These are phyloP conservation scores for Littorina saxatilis DNA, from an alignment of 1,140 invertebrate genomes.

Conservation along the genomic window DNA sequence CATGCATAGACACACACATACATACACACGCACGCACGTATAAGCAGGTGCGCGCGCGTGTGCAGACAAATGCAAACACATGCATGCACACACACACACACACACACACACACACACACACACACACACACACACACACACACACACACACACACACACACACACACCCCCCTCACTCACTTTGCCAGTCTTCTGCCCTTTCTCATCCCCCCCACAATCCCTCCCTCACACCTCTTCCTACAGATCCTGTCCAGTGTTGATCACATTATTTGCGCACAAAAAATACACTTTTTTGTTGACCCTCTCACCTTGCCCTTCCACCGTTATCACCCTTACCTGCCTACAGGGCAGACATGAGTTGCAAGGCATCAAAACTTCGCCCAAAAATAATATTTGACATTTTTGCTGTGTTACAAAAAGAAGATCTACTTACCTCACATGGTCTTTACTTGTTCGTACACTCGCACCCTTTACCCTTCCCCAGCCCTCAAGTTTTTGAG, in stretches of 20 bases:
- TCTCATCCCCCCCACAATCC: too few relatives aligned
- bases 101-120: slow-evolving; percentile 12
- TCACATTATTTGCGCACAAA: neutral
- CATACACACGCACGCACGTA: slow-evolving; percentile 14
- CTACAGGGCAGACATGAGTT: neutral
- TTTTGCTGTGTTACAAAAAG: too few relatives aligned
- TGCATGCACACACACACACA: slow-evolving; percentile 43
- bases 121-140: slow-evolving; percentile 5
- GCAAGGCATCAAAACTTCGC: too few relatives aligned
- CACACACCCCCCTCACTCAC: slow-evolving; percentile 8
- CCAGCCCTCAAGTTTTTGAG: too few relatives aligned
- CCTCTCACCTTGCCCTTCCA: neutral
- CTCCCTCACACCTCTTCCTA: too few relatives aligned
- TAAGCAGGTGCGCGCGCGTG: slow-evolving; percentile 25
- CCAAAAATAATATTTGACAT: too few relatives aligned
- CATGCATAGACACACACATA: neutral
- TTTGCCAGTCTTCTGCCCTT: neutral
- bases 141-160: slow-evolving; percentile 18
- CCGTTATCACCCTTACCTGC: neutral
- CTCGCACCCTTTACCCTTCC: too few relatives aligned
- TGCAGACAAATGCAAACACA: slow-evolving; percentile 12
- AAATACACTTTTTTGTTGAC: neutral
- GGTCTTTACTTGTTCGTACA: too few relatives aligned
- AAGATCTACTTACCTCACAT: too few relatives aligned
- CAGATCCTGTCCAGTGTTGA: too few relatives aligned